phyloP scores from a whole-genome alignment of 1,140 invertebrate species.

The Bacillus rossius region DNA sequence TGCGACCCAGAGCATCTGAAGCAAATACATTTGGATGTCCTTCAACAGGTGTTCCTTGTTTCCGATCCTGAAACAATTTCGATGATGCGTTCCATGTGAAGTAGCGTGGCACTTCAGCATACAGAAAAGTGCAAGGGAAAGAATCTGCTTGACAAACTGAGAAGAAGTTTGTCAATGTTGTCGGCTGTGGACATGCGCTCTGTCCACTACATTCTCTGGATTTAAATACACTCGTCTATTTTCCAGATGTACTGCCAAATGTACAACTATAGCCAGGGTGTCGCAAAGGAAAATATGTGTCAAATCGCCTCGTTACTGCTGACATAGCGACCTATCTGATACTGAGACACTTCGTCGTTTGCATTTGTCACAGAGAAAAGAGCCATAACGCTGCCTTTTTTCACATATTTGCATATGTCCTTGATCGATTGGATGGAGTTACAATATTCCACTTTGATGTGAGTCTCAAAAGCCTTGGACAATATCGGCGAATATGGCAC shows the following conservation, averaged over 20 bases:
- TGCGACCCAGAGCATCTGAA: conserved; percentile 22
- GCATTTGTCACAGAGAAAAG: conserved; percentile 27
- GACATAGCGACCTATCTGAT: conserved; percentile 27
- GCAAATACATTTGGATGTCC: conserved; percentile 23
- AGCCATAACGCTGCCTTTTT: conserved; percentile 41
- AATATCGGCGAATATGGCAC: conserved; percentile 39
- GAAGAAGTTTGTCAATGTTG: conserved; percentile 26
- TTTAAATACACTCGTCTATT: conserved; percentile 22
- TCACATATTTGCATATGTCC: conserved; percentile 42
- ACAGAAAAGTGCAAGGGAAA: conserved; percentile 38
- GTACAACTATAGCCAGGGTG: conserved; percentile 39
- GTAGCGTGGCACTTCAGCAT: conserved; percentile 30
- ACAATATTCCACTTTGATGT: conserved; percentile 40
- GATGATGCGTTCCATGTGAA: conserved; percentile 27
- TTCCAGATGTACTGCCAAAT: conserved; percentile 37
- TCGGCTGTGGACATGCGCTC: no score
- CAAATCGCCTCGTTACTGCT: conserved; percentile 30
- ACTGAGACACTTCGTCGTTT: conserved; percentile 4
- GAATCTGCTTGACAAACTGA: conserved; percentile 23
- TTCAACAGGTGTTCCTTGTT: conserved; percentile 30
- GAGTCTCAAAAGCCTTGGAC: conserved; percentile 24
- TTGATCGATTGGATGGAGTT: conserved; percentile 35
- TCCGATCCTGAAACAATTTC: conserved; percentile 26
- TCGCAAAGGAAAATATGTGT: conserved; percentile 36
- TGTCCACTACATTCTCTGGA: no score